Conservation (phyloP, 2,888 invertebrate genomes). For the Eudemis profundana region DNA sequence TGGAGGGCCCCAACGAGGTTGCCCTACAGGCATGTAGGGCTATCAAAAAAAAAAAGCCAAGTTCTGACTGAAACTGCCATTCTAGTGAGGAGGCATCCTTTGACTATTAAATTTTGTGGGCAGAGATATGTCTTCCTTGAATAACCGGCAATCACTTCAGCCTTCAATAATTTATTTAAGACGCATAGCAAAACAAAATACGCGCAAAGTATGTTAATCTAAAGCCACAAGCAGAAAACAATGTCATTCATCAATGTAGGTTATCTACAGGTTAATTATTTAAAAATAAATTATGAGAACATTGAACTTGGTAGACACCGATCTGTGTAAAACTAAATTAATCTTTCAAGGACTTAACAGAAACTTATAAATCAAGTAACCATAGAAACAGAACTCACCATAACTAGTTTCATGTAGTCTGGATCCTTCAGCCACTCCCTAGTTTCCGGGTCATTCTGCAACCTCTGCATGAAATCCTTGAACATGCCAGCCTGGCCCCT, state of each 20-base stretch:
- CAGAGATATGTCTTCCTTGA: no score
- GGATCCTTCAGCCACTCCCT: conserved; percentile 90
- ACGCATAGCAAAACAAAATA: no score
- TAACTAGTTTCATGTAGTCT: conserved; percentile 87
- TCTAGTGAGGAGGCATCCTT: no score
- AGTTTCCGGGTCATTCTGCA: conserved; percentile 74
- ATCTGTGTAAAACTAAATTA: background rate
- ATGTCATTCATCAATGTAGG: background rate
- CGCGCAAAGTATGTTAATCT: no score
- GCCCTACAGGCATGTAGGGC: no score
- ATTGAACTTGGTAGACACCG: conserved; percentile 9
- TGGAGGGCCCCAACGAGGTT: no score
- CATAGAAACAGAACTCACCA: conserved; percentile 58
- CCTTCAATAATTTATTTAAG: no score
- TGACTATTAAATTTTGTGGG: no score
- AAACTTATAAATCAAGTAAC: background rate
- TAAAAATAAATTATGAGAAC: conserved; percentile 18
- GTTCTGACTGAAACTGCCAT: no score
- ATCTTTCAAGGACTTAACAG: background rate
- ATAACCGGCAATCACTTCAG: no score
- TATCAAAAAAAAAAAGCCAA: no score
- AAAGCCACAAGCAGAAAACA: background rate
- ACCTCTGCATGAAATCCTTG: conserved; percentile 87
- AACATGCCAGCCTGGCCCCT: conserved; percentile 64
- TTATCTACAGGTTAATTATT: conserved; percentile 18